A percentile compares a stretch with the other conserved stretches of the same genome.
Evolutionary conservation across 2,113 vertebrate genomes (phyloP).

Genomic region (Neotoma lepida): DNA sequence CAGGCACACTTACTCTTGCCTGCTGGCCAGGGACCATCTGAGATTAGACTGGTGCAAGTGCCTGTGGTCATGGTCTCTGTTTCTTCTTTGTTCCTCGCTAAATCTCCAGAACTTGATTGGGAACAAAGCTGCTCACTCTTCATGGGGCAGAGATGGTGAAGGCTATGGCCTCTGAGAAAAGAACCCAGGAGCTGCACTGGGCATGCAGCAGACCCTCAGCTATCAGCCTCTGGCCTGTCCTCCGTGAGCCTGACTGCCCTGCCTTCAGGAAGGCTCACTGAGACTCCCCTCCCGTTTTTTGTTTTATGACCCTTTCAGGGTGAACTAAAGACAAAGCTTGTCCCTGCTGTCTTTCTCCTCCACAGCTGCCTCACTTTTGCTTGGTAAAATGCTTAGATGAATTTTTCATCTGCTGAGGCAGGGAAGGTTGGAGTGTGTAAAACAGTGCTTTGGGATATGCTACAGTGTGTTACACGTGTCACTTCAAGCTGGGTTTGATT

Average conservation of each 20-base stretch:
- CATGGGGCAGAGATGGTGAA: background rate
- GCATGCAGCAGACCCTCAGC: too few relatives aligned
- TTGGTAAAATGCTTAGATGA: background rate
- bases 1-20: background rate
- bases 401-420: background rate
- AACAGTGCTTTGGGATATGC: slow-evolving; percentile 64
- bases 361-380: slow-evolving; percentile 58
- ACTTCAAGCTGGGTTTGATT: slow-evolving; percentile 59
- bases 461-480: slow-evolving; percentile 61
- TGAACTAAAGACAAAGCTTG: slow-evolving; percentile 47
- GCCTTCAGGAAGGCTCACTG: background rate
- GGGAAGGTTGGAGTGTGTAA: slow-evolving; percentile 41
- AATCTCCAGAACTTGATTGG: background rate
- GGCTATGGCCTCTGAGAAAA: accelerated
- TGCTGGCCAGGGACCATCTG: accelerated
- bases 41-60: background rate
- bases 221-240: background rate
- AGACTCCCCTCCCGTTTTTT: background rate
- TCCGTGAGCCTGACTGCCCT: background rate
- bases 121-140: background rate
- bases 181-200: background rate
- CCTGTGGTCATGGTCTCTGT: background rate
- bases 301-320: background rate
- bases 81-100: background rate
- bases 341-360: slow-evolving; percentile 63